Evolutionary conservation across 2,888 invertebrate species (phyloP).

Genomic region (Bellardia pandia): DNA sequence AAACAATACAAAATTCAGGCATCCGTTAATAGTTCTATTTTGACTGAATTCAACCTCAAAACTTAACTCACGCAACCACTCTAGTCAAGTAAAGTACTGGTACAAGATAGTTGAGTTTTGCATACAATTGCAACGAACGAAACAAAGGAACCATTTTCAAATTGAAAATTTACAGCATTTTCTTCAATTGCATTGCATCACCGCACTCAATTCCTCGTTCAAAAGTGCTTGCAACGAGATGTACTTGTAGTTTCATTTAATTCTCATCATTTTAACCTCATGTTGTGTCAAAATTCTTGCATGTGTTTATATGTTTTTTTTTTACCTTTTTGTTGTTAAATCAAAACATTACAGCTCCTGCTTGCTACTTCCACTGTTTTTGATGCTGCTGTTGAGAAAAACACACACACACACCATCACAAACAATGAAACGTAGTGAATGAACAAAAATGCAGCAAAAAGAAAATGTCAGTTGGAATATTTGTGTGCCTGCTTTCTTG

Average conservation of each 20-base stretch:
- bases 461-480: background rate
- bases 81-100: background rate
- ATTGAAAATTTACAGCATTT: constrained; percentile 60
- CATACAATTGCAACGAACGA: constrained; percentile 26
- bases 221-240: constrained; percentile 6
- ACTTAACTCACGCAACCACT: background rate
- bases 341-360: background rate
- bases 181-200: constrained; percentile 14
- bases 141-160: constrained; percentile 62
- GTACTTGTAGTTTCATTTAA: constrained; percentile 40
- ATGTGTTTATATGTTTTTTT: background rate
- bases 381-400: background rate
- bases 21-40: constrained; percentile 11
- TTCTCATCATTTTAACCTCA: constrained; percentile 56
- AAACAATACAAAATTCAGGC: constrained; percentile 46
- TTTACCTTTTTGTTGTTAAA: background rate
- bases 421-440: too few relatives aligned
- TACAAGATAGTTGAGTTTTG: background rate
- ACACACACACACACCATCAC: too few relatives aligned
- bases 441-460: background rate
- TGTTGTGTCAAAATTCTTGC: constrained; percentile 43
- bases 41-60: background rate
- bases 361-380: background rate
- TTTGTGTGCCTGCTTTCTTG: constrained; percentile 12
- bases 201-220: background rate